Conservation (phyloP, 2,113 vertebrate genomes). For the Scomber colias region DNA sequence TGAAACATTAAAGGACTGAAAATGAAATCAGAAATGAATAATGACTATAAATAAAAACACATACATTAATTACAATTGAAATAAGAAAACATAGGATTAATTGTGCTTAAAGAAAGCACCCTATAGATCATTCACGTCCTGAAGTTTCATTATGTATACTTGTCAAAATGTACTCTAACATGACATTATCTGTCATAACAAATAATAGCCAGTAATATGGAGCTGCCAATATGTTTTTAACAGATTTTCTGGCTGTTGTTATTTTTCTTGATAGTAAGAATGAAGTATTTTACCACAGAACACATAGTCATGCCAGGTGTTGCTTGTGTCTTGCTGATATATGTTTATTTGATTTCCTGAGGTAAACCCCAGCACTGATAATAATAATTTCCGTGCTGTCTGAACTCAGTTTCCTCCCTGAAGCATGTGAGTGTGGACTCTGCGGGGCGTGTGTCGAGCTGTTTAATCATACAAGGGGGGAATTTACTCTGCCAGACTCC, state of each 20-base stretch:
- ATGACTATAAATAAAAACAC: too few relatives aligned
- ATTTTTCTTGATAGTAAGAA: background rate
- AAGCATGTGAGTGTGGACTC: constrained; percentile 23
- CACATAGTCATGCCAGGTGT: constrained; percentile 34
- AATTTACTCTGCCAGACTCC: constrained; percentile 51
- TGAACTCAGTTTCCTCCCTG: constrained; percentile 54
- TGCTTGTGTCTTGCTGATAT: constrained; percentile 40
- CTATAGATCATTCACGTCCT: too few relatives aligned
- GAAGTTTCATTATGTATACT: too few relatives aligned
- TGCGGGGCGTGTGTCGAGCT: constrained; percentile 40
- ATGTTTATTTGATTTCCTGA: constrained; percentile 60
- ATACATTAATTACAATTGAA: too few relatives aligned
- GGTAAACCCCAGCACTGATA: constrained; percentile 49
- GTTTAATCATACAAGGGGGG: constrained; percentile 52
- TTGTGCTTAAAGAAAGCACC: too few relatives aligned
- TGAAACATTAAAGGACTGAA: too few relatives aligned
- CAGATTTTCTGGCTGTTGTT: too few relatives aligned
- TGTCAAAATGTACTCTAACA: too few relatives aligned
- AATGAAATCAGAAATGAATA: too few relatives aligned
- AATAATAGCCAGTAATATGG: background rate
- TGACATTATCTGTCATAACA: background rate
- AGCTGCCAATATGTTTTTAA: background rate
- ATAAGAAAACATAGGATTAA: too few relatives aligned
- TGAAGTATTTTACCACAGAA: background rate
- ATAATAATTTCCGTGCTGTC: constrained; percentile 62